These are phyloP conservation scores for Lochmaea capreae DNA, from an alignment of 2,888 invertebrate genomes.

Conservation along the genomic window DNA sequence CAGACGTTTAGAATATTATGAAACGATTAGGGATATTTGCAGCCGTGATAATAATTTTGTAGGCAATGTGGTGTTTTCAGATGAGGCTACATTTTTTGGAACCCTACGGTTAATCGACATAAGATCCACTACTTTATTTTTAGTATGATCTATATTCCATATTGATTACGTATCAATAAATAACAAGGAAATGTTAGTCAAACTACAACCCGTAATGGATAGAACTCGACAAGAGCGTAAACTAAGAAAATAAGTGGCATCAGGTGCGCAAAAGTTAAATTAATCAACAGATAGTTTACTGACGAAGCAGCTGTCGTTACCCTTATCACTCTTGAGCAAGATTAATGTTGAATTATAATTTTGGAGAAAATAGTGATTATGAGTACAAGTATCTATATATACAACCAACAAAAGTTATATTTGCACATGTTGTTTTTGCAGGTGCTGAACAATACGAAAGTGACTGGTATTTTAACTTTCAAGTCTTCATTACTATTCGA, in stretches of 20 bases:
- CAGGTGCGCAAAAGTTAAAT: slow-evolving; percentile 15
- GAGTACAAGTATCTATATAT: neutral
- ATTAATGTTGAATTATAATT: slow-evolving; percentile 6
- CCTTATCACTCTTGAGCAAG: neutral
- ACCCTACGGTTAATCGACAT: no score
- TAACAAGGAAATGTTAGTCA: neutral
- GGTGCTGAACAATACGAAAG: neutral
- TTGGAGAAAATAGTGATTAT: neutral
- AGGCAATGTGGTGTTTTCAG: no score
- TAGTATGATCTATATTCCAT: no score
- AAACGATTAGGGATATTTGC: no score
- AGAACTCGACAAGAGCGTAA: neutral
- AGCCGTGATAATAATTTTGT: no score
- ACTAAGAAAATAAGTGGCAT: neutral
- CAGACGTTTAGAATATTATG: no score
- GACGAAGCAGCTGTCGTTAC: slow-evolving; percentile 13
- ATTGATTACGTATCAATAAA: no score
- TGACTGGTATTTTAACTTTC: neutral
- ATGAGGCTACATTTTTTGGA: no score
- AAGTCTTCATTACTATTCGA: neutral
- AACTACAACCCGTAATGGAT: neutral
- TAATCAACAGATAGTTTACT: slow-evolving; percentile 8
- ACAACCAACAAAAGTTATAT: neutral
- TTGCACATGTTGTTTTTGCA: slow-evolving; percentile 1
- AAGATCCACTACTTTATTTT: no score